phyloP scores from a whole-genome alignment of 1,140 invertebrate species.

The Aphis craccivora region DNA sequence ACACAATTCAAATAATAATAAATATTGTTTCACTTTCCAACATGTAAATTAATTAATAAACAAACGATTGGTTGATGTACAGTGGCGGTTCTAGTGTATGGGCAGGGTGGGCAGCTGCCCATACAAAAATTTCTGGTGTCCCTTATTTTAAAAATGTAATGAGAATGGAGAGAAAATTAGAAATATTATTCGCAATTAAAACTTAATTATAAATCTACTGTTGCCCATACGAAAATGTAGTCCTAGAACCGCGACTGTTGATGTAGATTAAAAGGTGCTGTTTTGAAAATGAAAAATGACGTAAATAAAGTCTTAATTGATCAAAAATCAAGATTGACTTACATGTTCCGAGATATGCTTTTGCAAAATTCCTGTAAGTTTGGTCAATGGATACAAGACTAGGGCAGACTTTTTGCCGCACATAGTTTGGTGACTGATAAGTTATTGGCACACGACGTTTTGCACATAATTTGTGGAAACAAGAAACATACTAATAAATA shows the following conservation, averaged over 20 bases:
- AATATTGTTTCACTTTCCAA: not conserved
- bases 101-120: too few relatives aligned
- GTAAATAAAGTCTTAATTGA: not conserved
- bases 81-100: too few relatives aligned
- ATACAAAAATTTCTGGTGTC: too few relatives aligned
- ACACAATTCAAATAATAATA: not conserved
- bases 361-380: not conserved
- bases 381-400: conserved; percentile 27
- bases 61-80: not conserved
- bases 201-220: too few relatives aligned
- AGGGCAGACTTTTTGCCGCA: conserved; percentile 42
- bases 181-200: too few relatives aligned
- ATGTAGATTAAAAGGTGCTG: not conserved
- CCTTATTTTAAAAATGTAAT: too few relatives aligned
- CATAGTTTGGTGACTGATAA: not conserved
- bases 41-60: not conserved
- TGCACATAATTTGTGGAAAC: not conserved
- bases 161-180: too few relatives aligned
- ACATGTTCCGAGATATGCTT: conserved; percentile 42
- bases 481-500: not conserved
- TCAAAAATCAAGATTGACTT: not conserved
- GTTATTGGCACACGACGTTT: not conserved
- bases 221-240: too few relatives aligned
- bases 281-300: not conserved
- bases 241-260: too few relatives aligned